Percentiles rank a stretch among this genome's conserved stretches.
Conservation (phyloP, 2,797 vertebrate genomes). For the Paguma larvata region DNA sequence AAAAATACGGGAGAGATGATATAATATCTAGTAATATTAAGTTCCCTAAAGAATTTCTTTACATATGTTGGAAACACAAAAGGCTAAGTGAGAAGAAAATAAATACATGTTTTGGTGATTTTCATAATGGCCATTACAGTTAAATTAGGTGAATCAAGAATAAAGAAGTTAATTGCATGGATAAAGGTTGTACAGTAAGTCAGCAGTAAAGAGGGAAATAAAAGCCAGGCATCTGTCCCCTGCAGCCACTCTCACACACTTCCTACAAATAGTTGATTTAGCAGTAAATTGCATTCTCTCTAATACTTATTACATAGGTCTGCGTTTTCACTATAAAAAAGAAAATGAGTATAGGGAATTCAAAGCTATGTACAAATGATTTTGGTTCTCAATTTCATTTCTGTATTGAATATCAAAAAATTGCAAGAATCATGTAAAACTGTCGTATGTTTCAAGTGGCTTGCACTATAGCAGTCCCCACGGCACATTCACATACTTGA, state of each 20-base stretch:
- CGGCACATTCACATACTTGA: background rate
- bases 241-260: background rate
- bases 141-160: constrained; percentile 62
- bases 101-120: constrained; percentile 33
- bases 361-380: constrained; percentile 47
- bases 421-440: constrained; percentile 54
- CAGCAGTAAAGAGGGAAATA: background rate
- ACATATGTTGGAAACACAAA: constrained; percentile 24
- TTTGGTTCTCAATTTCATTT: constrained; percentile 62
- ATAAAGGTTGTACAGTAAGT: constrained; percentile 16
- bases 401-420: constrained; percentile 55
- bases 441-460: constrained; percentile 50
- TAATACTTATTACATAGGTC: constrained; percentile 62
- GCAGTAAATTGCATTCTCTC: constrained; percentile 62
- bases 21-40: background rate
- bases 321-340: constrained; percentile 62
- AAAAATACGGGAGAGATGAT: background rate
- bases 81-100: constrained; percentile 58
- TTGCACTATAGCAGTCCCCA: background rate
- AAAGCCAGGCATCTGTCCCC: constrained; percentile 37
- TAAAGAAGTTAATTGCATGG: constrained; percentile 60
- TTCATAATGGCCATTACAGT: constrained; percentile 39
- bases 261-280: constrained; percentile 61
- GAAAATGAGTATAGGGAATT: constrained; percentile 69
- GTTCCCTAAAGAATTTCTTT: background rate